Percentiles rank a stretch among this genome's conserved stretches.
Conservation (phyloP, 2,113 vertebrate species). For the Galemys pyrenaicus region DNA sequence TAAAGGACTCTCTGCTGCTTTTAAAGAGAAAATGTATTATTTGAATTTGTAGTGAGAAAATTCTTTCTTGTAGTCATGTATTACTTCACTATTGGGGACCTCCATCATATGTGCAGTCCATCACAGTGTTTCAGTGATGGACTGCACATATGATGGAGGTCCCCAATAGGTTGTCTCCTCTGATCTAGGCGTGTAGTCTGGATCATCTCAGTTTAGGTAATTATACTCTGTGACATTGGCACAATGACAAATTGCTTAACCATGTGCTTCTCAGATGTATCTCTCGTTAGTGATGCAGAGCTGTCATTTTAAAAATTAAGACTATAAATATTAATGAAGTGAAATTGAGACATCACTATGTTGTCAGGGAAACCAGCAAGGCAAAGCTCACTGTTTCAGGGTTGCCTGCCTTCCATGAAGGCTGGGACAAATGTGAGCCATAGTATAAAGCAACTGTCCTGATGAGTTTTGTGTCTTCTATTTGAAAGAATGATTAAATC, state of each 20-base stretch:
- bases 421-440: neutral
- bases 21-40: neutral
- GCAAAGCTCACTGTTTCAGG: neutral
- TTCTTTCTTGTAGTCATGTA: neutral
- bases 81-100: neutral
- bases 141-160: neutral
- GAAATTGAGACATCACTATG: neutral
- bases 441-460: neutral
- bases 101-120: neutral
- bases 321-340: neutral
- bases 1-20: neutral
- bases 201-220: neutral
- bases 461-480: neutral
- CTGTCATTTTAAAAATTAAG: neutral
- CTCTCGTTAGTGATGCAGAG: neutral
- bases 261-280: neutral
- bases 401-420: neutral
- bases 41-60: neutral
- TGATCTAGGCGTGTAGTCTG: too few species aligned
- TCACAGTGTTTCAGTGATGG: neutral
- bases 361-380: neutral
- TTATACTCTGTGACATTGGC: neutral
- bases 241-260: neutral
- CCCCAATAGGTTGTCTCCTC: too few species aligned
- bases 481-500: neutral